Conservation (phyloP, 2,113 vertebrate species). For the Lasiurus borealis region DNA sequence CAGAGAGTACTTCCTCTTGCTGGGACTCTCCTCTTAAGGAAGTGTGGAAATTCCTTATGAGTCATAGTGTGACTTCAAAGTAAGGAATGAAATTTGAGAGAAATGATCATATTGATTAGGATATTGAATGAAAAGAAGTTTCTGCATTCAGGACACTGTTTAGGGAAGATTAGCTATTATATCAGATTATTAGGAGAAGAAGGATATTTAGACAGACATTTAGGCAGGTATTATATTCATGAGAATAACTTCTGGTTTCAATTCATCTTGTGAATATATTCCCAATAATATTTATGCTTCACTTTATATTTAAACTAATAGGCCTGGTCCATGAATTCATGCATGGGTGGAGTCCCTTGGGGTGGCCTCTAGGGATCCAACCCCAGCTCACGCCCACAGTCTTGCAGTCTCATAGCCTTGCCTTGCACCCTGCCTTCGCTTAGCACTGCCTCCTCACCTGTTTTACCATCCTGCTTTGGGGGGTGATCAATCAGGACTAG, state of each 20-base stretch:
- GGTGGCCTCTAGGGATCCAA: too few relatives aligned
- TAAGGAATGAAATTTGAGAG: constrained; percentile 33
- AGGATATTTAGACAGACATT: not conserved
- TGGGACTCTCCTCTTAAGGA: constrained; percentile 31
- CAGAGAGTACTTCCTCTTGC: constrained; percentile 63
- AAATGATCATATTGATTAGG: constrained; percentile 24
- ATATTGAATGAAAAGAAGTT: constrained; percentile 55
- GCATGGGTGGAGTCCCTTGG: too few relatives aligned
- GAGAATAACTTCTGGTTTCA: constrained; percentile 56
- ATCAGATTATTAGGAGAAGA: not conserved
- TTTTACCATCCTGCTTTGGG: too few relatives aligned
- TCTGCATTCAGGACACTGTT: not conserved
- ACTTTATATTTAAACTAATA: constrained; percentile 21
- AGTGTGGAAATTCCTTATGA: constrained; percentile 66
- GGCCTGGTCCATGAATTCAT: too few relatives aligned
- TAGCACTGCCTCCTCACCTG: too few relatives aligned
- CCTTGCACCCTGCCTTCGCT: too few relatives aligned
- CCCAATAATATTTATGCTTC: not conserved
- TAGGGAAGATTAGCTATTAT: not conserved
- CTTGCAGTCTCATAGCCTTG: too few relatives aligned
- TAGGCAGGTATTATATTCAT: not conserved
- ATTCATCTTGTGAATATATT: constrained; percentile 45
- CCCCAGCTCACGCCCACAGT: too few relatives aligned
- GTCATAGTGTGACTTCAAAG: constrained; percentile 68
- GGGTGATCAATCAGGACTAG: too few relatives aligned